Evolutionary conservation across 2,888 invertebrate species (phyloP).

Genomic region (Cerceris ruficornis): DNA sequence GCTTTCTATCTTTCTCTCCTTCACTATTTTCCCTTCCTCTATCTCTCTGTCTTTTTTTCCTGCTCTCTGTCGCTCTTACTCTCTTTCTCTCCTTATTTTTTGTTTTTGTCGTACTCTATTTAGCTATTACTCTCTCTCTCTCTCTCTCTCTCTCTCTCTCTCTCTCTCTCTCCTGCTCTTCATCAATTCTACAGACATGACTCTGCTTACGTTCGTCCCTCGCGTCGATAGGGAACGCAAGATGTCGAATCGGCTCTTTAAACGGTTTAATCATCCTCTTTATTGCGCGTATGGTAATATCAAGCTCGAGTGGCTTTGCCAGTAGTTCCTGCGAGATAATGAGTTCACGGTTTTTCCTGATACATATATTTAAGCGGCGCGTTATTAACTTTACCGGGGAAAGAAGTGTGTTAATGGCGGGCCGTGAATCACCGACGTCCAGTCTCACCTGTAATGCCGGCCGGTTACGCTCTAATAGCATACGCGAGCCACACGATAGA

Average conservation of each 20-base stretch:
- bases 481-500: constrained; percentile 12
- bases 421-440: constrained; percentile 40
- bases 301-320: background rate
- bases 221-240: background rate
- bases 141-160: too few species aligned
- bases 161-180: too few species aligned
- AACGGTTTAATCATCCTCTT: constrained; percentile 22
- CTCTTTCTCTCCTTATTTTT: too few species aligned
- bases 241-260: constrained; percentile 2
- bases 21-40: too few species aligned
- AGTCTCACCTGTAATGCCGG: constrained; percentile 44
- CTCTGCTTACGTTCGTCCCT: background rate
- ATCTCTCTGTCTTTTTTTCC: too few species aligned
- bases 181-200: background rate
- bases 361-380: constrained; percentile 3
- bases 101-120: too few species aligned
- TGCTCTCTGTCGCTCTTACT: too few species aligned
- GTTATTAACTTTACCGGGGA: constrained; percentile 24
- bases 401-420: constrained; percentile 42
- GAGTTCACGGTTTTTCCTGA: constrained; percentile 29
- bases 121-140: too few species aligned
- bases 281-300: constrained; percentile 17
- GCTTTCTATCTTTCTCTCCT: too few species aligned
- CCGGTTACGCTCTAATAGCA: constrained; percentile 40
- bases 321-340: constrained; percentile 4